These are phyloP conservation scores for Rhinella marina DNA, from an alignment of 2,797 vertebrate genomes.

Conservation along the genomic window DNA sequence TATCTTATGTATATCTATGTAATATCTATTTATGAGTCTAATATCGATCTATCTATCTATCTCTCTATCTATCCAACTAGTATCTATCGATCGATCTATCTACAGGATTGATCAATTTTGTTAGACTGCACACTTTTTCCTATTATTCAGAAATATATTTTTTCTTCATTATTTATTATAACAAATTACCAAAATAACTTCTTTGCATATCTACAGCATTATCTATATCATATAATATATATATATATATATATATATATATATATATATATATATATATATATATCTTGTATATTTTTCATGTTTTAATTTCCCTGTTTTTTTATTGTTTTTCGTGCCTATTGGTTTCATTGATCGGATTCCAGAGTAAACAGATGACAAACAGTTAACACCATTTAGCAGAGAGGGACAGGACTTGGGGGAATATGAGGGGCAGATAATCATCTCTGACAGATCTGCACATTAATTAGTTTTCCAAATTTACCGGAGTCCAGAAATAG, in stretches of 20 bases:
- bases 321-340: not conserved
- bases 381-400: not conserved
- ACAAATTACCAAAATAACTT: no score
- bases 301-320: not conserved
- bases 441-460: conserved; percentile 12
- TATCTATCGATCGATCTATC: not conserved
- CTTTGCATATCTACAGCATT: no score
- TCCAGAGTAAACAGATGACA: not conserved
- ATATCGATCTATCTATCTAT: not conserved
- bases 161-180: no score
- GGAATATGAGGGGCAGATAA: not conserved
- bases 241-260: no score
- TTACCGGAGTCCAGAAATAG: not conserved
- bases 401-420: not conserved
- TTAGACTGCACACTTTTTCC: no score
- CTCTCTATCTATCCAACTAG: not conserved
- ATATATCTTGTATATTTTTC: not conserved
- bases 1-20: not conserved
- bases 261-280: no score
- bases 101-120: not conserved
- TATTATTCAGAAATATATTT: no score
- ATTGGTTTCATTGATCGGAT: not conserved
- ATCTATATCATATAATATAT: no score
- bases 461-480: not conserved
- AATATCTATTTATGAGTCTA: not conserved